A percentile compares a stretch with the other conserved stretches of the same genome.
phyloP scores from a whole-genome alignment of 2,113 vertebrate genomes.

The Oriolus oriolus region DNA sequence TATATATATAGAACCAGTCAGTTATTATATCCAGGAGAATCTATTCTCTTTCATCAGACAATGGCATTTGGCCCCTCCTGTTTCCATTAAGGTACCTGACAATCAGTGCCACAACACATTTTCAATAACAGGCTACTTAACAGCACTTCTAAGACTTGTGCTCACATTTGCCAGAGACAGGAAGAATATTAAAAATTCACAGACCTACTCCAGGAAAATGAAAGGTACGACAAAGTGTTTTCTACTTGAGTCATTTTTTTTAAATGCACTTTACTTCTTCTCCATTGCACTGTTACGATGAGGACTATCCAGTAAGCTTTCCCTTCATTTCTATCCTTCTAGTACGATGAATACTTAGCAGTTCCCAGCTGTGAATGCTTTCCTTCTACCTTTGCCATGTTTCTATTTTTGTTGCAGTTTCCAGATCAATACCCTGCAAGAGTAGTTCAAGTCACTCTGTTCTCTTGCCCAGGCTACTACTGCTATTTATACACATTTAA shows the following conservation, averaged over 20 bases:
- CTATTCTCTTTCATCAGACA: neutral
- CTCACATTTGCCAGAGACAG: neutral
- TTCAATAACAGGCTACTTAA: neutral
- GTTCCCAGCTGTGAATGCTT: neutral
- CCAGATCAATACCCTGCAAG: neutral
- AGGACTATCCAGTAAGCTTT: neutral
- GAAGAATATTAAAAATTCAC: neutral
- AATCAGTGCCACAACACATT: neutral
- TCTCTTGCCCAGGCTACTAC: neutral
- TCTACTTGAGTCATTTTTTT: neutral
- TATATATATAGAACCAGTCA: neutral
- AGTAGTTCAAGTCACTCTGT: neutral
- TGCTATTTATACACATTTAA: neutral
- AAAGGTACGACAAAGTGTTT: neutral
- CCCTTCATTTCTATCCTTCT: neutral
- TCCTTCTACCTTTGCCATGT: neutral
- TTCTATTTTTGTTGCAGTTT: neutral
- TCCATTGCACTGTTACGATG: neutral
- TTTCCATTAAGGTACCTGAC: neutral
- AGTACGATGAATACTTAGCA: neutral
- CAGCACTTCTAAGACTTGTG: neutral
- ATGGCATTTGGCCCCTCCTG: neutral
- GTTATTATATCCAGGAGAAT: neutral
- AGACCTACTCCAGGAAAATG: neutral
- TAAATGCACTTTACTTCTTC: neutral